Evolutionary conservation across 1,140 invertebrate genomes (phyloP).

Genomic region (Calephelis nemesis): DNA sequence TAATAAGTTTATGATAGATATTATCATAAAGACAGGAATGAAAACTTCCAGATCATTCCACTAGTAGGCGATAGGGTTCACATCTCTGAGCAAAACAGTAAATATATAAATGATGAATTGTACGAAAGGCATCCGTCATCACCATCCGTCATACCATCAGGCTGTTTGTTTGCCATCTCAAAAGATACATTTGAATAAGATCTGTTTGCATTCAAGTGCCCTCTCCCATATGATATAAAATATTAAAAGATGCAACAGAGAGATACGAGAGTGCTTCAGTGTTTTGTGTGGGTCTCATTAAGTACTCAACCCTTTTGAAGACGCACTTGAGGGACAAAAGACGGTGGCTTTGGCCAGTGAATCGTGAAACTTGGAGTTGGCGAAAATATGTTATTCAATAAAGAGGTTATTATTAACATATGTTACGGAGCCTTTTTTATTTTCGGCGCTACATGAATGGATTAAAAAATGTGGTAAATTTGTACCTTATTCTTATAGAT

Average conservation of each 20-base stretch:
- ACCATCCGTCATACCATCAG: not conserved
- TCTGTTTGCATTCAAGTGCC: conserved; percentile 10
- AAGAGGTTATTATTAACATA: conserved; percentile 7
- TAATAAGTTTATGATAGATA: too few species aligned
- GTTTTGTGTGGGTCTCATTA: conserved; percentile 32
- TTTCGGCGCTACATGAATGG: too few species aligned
- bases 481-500: too few species aligned
- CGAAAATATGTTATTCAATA: conserved; percentile 3
- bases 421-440: conserved; percentile 1
- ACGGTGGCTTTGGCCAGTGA: conserved; percentile 36
- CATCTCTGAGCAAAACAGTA: not conserved
- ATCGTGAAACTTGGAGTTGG: conserved; percentile 19
- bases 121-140: not conserved
- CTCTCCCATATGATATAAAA: conserved; percentile 7
- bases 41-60: too few species aligned
- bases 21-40: too few species aligned
- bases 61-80: too few species aligned
- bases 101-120: too few species aligned
- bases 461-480: too few species aligned
- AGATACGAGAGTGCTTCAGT: conserved; percentile 16
- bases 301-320: conserved; percentile 33
- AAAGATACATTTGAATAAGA: conserved; percentile 9
- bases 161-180: conserved; percentile 4
- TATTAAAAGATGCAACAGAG: conserved; percentile 20
- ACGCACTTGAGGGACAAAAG: conserved; percentile 37